Conservation (phyloP, 2,888 invertebrate species). For the Noctuana brunneofusca region DNA sequence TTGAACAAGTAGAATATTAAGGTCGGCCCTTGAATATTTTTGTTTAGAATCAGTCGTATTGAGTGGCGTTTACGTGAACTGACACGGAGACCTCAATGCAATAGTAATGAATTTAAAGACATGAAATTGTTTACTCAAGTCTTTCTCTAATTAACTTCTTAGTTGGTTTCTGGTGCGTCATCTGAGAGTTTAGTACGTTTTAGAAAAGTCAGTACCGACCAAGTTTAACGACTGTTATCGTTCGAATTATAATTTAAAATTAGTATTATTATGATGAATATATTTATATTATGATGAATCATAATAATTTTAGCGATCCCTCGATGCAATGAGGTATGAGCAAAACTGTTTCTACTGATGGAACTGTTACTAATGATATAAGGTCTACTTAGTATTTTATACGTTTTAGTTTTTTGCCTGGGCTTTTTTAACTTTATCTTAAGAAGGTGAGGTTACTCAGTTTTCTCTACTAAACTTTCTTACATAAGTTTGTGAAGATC, state of each 20-base stretch:
- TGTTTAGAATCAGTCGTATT: constrained; percentile 29
- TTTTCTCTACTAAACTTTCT: background rate
- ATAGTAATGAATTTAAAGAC: constrained; percentile 30
- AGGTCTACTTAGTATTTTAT: too few species aligned
- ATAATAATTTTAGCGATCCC: too few species aligned
- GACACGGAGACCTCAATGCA: constrained; percentile 32
- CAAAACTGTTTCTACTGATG: too few species aligned
- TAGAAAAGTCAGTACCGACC: background rate
- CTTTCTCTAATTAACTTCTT: constrained; percentile 27
- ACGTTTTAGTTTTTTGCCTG: too few species aligned
- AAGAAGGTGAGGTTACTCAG: too few species aligned
- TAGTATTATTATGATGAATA: too few species aligned
- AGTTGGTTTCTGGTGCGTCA: constrained; percentile 3
- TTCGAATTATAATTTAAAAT: too few species aligned
- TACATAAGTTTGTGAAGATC: background rate
- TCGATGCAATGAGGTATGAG: too few species aligned
- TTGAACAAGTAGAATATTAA: constrained; percentile 23
- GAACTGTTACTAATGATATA: too few species aligned
- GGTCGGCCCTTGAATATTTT: constrained; percentile 33
- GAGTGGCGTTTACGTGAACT: constrained; percentile 20
- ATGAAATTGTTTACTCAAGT: constrained; percentile 12
- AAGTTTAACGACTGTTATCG: background rate
- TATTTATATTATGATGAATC: too few species aligned
- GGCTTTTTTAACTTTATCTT: too few species aligned
- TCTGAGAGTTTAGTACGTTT: background rate